Conservation (phyloP, 2,113 vertebrate species). For the Melanostigma gelatinosum region DNA sequence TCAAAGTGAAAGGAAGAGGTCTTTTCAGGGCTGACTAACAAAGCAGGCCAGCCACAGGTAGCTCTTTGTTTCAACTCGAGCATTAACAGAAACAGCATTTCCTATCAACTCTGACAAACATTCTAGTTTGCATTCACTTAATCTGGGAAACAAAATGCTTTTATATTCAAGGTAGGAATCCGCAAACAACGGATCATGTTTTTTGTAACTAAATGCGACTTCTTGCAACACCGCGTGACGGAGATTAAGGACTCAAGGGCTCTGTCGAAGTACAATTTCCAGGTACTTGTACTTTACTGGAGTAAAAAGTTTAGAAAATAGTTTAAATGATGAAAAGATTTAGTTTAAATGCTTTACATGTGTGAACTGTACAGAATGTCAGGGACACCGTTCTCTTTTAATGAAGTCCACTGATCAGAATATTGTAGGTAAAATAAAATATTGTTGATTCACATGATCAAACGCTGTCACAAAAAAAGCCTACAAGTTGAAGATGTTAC, state of each 20-base stretch:
- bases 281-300: background rate
- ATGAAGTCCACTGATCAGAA: background rate
- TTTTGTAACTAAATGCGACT: background rate
- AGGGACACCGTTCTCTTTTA: background rate
- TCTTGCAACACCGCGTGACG: background rate
- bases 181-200: background rate
- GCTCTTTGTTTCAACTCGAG: slow-evolving; percentile 26
- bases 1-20: slow-evolving; percentile 41
- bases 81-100: slow-evolving; percentile 37
- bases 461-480: background rate
- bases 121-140: background rate
- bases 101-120: slow-evolving; percentile 23
- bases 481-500: background rate
- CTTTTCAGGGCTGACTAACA: slow-evolving; percentile 44
- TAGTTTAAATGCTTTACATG: background rate
- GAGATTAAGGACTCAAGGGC: background rate
- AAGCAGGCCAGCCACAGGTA: slow-evolving; percentile 36
- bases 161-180: background rate
- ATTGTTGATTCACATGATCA: background rate
- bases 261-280: background rate
- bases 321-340: background rate
- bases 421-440: background rate
- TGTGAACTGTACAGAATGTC: background rate
- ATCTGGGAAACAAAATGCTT: slow-evolving; percentile 17
- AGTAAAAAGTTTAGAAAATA: background rate